Conservation (phyloP, 2,797 vertebrate species). For the Xenops minutus region DNA sequence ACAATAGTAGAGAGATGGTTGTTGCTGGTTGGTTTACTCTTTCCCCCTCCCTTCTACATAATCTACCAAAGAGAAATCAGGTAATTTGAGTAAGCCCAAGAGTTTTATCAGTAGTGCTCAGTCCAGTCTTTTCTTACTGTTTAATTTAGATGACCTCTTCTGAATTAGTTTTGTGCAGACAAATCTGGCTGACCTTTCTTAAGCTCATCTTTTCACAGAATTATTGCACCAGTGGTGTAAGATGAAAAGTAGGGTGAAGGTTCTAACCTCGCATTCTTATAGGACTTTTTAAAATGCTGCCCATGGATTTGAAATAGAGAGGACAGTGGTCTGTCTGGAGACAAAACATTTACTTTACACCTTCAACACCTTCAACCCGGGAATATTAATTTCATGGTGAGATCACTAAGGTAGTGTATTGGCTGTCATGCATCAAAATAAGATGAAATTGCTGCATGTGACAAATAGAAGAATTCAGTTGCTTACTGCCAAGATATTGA, state of each 20-base stretch:
- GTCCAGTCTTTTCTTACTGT: not conserved
- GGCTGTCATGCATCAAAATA: not conserved
- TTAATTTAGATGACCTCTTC: not conserved
- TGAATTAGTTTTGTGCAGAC: not conserved
- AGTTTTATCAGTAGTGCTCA: not conserved
- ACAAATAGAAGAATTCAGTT: not conserved
- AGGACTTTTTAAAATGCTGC: not conserved
- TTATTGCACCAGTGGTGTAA: not conserved
- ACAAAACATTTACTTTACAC: not conserved
- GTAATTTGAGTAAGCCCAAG: not conserved
- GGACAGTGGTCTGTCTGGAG: not conserved
- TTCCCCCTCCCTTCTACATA: not conserved
- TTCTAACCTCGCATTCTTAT: not conserved
- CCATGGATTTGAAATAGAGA: not conserved
- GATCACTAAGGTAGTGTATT: not conserved
- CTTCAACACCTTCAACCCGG: not conserved
- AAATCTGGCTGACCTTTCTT: not conserved
- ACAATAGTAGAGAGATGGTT: not conserved
- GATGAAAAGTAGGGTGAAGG: not conserved
- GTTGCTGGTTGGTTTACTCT: not conserved
- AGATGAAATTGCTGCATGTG: not conserved
- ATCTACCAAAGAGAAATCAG: not conserved
- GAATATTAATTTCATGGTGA: not conserved
- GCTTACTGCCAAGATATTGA: not conserved
- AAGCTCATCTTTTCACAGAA: not conserved